Base-by-base conservation (phyloP, 1,140 invertebrate genomes). In the Aphaenogaster floridana region DNA sequence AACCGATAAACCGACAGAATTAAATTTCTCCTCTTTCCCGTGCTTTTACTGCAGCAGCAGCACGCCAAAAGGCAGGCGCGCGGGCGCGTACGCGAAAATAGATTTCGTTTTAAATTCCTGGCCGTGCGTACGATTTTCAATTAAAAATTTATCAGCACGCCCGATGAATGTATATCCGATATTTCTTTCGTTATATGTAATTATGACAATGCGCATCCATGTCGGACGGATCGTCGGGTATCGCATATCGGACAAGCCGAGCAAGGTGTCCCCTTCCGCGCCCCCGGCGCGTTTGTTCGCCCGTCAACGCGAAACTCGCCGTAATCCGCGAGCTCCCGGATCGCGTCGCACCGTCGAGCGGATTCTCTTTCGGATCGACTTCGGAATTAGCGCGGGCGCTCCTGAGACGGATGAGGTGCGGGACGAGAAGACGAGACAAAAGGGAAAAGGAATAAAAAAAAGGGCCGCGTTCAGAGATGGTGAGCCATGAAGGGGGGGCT, bases 401-500 rank as follows among this genome's bases (percentile, higher is more conserved):
- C 17, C 50, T 15, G 39, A 59, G 42, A 59, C 36, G 57, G 68
- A 42, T 48, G 85, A 86, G 83, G 52, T 48, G 48, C 76, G 54
- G 28, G 39, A 45, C 11, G 52, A 39, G 45, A 76, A 13, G 72
- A 71, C 34, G 54, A 34, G 50, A 50, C 17, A 45, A 36, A 45
- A 77, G 34, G 57, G 48, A 76, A 54, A 42, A 86, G 1, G 39
- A 39, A 28, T n/a, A 17, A 63, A 61, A 45, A 61, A 42, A 68
- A 72, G 17, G 15, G 61, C n/a, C 5, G 54, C 28, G 45, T 54
- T 59, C 34, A 8, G 39, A 87, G 52, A 74, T 48, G 86, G 74
- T 48, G 69, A 74, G 77, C 77, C 57, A 76, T 63, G 89, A 90
- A 80, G 88, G 85, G 84, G 66, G 66, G 91, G 92, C 91, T 94